Evolutionary conservation across 2,888 invertebrate genomes (phyloP).

Genomic region (Archips crataeganus): DNA sequence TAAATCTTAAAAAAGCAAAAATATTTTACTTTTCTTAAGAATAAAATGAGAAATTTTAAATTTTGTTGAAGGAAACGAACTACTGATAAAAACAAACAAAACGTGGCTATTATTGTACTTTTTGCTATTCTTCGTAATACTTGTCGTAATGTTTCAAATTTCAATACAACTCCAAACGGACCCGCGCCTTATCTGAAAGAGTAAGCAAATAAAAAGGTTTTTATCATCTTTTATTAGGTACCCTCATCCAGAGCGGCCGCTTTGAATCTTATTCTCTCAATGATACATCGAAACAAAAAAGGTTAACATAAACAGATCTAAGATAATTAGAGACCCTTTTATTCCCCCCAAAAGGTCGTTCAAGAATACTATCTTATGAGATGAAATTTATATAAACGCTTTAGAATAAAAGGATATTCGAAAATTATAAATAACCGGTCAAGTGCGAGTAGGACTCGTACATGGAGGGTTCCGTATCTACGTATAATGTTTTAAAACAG

Average conservation of each 20-base stretch:
- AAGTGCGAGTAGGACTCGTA: too few relatives aligned
- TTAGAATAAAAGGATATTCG: neutral
- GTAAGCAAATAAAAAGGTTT: constrained; percentile 15
- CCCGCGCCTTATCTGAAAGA: neutral
- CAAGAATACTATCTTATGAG: constrained; percentile 9
- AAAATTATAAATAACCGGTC: neutral
- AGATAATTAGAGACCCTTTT: constrained; percentile 16
- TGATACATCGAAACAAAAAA: constrained; percentile 4
- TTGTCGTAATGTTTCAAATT: neutral
- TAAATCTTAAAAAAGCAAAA: too few relatives aligned
- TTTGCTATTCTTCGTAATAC: neutral
- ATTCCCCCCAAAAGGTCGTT: neutral
- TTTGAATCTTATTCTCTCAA: constrained; percentile 22
- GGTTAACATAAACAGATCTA: constrained; percentile 3
- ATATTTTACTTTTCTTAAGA: too few relatives aligned
- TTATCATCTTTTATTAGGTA: constrained; percentile 23
- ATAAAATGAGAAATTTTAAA: too few relatives aligned
- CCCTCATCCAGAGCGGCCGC: neutral
- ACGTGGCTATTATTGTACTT: too few relatives aligned
- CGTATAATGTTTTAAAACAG: too few relatives aligned
- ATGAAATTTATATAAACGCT: neutral
- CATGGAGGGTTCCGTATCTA: too few relatives aligned
- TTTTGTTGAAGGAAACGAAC: too few relatives aligned
- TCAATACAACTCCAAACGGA: neutral
- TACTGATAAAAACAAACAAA: too few relatives aligned